phyloP scores from a whole-genome alignment of 2,888 invertebrate species.

The Plemyria rubiginata region DNA sequence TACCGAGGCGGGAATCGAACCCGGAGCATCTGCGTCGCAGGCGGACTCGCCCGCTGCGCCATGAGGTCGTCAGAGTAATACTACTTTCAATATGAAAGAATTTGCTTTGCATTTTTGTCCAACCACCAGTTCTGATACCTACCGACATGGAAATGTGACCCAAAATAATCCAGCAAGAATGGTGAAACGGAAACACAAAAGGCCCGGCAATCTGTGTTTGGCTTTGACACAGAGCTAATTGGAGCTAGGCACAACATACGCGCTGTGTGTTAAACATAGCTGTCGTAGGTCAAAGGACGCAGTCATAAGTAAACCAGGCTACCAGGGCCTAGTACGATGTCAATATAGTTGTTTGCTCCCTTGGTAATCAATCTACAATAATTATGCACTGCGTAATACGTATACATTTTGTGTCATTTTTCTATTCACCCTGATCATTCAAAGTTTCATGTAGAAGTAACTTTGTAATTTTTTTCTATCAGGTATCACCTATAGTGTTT shows the following conservation, averaged over 20 bases:
- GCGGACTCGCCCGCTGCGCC: too few relatives aligned
- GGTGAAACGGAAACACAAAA: conserved; percentile 40
- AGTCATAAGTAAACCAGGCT: conserved; percentile 3
- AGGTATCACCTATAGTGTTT: too few relatives aligned
- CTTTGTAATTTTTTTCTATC: too few relatives aligned
- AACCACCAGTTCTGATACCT: background rate
- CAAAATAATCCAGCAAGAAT: conserved; percentile 37
- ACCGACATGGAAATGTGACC: conserved; percentile 16
- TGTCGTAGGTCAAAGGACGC: conserved; percentile 7
- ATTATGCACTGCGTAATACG: too few relatives aligned
- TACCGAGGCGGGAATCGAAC: too few relatives aligned
- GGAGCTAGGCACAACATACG: conserved; percentile 37
- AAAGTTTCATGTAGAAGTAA: too few relatives aligned
- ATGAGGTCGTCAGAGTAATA: too few relatives aligned
- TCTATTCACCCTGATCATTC: too few relatives aligned
- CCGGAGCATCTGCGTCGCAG: too few relatives aligned
- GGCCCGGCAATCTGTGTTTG: conserved; percentile 38
- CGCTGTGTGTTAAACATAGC: conserved; percentile 14
- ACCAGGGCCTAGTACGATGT: background rate
- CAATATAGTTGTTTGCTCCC: too few relatives aligned
- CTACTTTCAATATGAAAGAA: background rate
- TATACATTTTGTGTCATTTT: too few relatives aligned
- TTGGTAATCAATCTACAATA: too few relatives aligned
- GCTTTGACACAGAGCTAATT: conserved; percentile 55
- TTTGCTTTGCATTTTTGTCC: background rate